Base-by-base conservation (phyloP, 2,888 invertebrate species). In the Aphelenchoides bicaudatus region DNA sequence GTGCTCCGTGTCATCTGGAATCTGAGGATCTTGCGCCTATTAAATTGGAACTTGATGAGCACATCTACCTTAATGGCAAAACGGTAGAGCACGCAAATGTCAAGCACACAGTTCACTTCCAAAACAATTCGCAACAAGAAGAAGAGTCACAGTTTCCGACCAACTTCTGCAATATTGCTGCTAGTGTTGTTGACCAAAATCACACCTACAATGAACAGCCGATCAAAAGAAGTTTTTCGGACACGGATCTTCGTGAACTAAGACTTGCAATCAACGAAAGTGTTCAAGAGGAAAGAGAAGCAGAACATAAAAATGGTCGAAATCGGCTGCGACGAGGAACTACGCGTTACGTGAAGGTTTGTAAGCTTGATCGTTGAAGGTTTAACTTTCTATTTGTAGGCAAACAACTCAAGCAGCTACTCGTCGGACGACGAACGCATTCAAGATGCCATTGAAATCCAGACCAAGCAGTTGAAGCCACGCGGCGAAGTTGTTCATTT, bases 181-280 rank as follows among this genome's bases (percentile, higher is more conserved):
- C n/a, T n/a, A n/a, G n/a, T n/a, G n/a, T n/a, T n/a, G n/a, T n/a
- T n/a, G n/a, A n/a, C n/a, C n/a, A n/a, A n/a, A n/a, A n/a, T n/a
- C n/a, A n/a, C n/a, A n/a, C n/a, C n/a, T n/a, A n/a, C n/a, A n/a
- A n/a, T n/a, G n/a, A n/a, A n/a, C n/a, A n/a, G 6, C 43, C 16
- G 23, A 21, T 43, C 21, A 43, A 43, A n/a, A 6, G 43, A n/a
- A 43, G 43, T n/a, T 43, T 19, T 10, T 43, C 43, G 43, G 43
- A 43, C n/a, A 6, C 16, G n/a, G n/a, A n/a, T n/a, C n/a, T n/a
- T n/a, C n/a, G n/a, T n/a, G n/a, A n/a, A n/a, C n/a, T n/a, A n/a
- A n/a, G n/a, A n/a, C n/a, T n/a, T n/a, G n/a, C 43, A 25, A 19
- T 43, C 6, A 43, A 43, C 43, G 8, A 6, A n/a, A 34, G 10